Evolutionary conservation across 2,113 vertebrate species (phyloP).

Genomic region (Hoplias malabaricus): DNA sequence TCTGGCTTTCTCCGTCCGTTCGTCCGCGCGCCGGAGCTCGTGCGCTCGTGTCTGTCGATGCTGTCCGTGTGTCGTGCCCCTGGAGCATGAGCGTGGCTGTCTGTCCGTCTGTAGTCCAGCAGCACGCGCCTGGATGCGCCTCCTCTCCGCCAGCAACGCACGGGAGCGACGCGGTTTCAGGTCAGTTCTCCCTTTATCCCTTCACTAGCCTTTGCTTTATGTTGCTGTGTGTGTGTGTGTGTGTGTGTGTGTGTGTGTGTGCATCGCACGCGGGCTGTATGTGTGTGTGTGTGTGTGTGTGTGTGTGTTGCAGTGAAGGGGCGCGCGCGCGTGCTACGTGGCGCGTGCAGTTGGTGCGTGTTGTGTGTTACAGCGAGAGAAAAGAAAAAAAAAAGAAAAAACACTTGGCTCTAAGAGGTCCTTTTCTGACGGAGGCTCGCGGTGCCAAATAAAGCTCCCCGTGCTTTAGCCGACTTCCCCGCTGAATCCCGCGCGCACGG

Average conservation of each 20-base stretch:
- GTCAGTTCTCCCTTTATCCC: slow-evolving; percentile 60
- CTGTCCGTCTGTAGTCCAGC: slow-evolving; percentile 76
- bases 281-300: no score
- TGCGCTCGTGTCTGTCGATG: slow-evolving; percentile 13
- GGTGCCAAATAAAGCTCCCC: no score
- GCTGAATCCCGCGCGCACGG: no score
- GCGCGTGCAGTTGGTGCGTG: no score
- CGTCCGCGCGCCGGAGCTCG: background rate
- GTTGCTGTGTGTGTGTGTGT: background rate
- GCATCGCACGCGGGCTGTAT: no score
- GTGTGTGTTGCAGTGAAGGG: no score
- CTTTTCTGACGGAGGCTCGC: no score
- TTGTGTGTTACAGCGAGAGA: no score
- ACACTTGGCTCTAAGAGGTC: no score
- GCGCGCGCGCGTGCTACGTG: no score
- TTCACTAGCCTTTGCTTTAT: background rate
- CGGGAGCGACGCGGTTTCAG: slow-evolving; percentile 77
- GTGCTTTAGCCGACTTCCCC: no score
- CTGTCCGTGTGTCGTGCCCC: slow-evolving; percentile 57
- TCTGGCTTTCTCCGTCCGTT: slow-evolving; percentile 49
- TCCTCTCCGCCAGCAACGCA: slow-evolving; percentile 71
- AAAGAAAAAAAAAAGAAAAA: no score
- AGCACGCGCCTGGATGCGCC: slow-evolving; percentile 76
- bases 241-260: slow-evolving; percentile 2
- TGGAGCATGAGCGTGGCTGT: slow-evolving; percentile 80